Base-by-base conservation (phyloP, 2,797 vertebrate genomes). In the Crenuchus spilurus region DNA sequence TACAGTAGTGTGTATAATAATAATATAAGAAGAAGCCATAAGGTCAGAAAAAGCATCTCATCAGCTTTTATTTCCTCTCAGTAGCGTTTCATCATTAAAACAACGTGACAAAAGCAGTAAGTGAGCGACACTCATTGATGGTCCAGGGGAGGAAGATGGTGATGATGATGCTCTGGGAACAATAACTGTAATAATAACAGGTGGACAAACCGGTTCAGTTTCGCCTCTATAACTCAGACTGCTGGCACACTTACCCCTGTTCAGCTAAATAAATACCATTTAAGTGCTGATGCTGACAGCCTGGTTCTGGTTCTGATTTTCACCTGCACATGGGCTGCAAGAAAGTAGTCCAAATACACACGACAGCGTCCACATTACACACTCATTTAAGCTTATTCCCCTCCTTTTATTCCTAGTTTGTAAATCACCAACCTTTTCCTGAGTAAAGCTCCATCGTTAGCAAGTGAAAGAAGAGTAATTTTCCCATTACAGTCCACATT, bases 401-500 rank as follows among this genome's bases (percentile, higher is more conserved):
- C 52, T 14, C 26, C 61, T 16, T 46, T 20, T 14, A 18, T 2
- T n/a, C 20, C 2, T 3, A 22, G 28, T 49, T n/a, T 37, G 48
- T 60, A 58, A 9, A 46, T 3, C 7, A 87, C 92, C 70, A 61
- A 94, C 93, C 93, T 91, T 81, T 80, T 8, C 79, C 80, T 20
- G 77, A 58, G 78, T 85, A 83, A 33, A 90, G 82, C 85, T 85
- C 79, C 79, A 84, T 77, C 37, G 88, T 1, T 28, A 92, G 64
- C 49, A 89, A 69, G 62, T 87, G 86, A 11, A 93, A 82, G 76
- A 93, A 85, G 76, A 93, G 44, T 80, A 92, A n/a, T 37, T 87
- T 93, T 82, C 91, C 84, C 73, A 88, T 78, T 84, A 88, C 88
- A 77, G 85, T 88, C 91, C 91, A 91, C 93, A 94, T 94, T 77